These are phyloP conservation scores for Sylvia borin DNA, from an alignment of 2,797 vertebrate species.

Conservation along the genomic window DNA sequence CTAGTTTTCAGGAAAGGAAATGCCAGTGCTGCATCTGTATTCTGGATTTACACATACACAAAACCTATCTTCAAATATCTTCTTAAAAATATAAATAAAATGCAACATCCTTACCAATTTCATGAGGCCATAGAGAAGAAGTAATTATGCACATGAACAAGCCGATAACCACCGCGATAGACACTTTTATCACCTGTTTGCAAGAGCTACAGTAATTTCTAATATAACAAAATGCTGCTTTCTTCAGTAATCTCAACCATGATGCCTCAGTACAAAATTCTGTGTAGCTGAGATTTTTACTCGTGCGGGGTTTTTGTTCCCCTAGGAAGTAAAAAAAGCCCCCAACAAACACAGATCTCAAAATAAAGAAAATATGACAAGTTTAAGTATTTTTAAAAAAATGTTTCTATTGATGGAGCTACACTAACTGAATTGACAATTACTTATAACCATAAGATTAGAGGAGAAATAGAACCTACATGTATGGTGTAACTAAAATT, in stretches of 20 bases:
- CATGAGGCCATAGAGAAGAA: slow-evolving; percentile 80
- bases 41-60: background rate
- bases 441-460: background rate
- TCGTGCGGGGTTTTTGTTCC: rapidly evolving
- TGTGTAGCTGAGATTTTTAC: background rate
- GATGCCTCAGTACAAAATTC: background rate
- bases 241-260: background rate
- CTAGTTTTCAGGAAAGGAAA: background rate
- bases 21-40: background rate
- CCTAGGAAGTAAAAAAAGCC: no score
- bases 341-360: background rate
- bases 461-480: background rate
- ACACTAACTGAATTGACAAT: background rate
- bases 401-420: background rate
- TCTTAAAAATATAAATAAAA: background rate
- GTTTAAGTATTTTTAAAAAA: background rate
- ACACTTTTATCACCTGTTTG: slow-evolving; percentile 77
- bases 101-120: slow-evolving; percentile 76
- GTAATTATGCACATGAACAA: slow-evolving; percentile 82
- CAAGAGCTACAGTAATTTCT: slow-evolving; percentile 75
- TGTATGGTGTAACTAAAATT: background rate
- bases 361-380: background rate
- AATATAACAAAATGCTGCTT: slow-evolving; percentile 69
- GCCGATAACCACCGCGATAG: slow-evolving; percentile 78
- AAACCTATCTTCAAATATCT: background rate